A percentile compares a stretch with the other conserved stretches of the same genome.
phyloP scores from a whole-genome alignment of 1,140 invertebrate species.

The Mizuhopecten yessoensis region DNA sequence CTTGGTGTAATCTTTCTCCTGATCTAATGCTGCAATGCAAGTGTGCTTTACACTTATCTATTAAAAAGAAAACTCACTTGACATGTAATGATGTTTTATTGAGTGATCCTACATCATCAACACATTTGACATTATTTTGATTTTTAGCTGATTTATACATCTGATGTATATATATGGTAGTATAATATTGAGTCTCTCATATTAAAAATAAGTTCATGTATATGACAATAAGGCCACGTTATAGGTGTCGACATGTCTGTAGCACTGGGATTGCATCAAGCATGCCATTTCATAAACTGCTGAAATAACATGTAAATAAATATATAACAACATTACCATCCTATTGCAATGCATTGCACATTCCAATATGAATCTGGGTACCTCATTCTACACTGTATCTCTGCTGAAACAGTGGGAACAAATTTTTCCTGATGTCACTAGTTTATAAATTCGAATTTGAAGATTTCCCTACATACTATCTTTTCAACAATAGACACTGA shows the following conservation, averaged over 20 bases:
- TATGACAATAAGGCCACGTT: background rate
- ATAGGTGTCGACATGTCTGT: background rate
- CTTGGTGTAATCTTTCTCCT: too few relatives aligned
- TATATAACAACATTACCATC: constrained; percentile 21
- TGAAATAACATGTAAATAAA: constrained; percentile 1
- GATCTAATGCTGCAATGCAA: too few relatives aligned
- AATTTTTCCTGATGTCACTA: constrained; percentile 12
- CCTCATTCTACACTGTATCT: background rate
- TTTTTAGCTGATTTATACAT: too few relatives aligned
- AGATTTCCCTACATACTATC: too few relatives aligned
- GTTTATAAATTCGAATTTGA: background rate
- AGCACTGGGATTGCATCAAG: constrained; percentile 30
- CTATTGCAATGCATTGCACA: constrained; percentile 2
- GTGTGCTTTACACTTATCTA: too few relatives aligned
- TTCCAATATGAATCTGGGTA: background rate
- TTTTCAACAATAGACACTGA: too few relatives aligned
- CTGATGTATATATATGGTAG: constrained; percentile 5
- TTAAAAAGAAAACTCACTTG: background rate
- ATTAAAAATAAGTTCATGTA: background rate
- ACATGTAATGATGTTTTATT: constrained; percentile 17
- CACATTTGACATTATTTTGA: background rate
- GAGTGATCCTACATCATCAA: constrained; percentile 10
- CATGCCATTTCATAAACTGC: background rate
- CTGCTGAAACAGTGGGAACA: background rate
- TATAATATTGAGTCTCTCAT: background rate